Base-by-base conservation (phyloP, 2,888 invertebrate genomes). In the Aphrophora alni region DNA sequence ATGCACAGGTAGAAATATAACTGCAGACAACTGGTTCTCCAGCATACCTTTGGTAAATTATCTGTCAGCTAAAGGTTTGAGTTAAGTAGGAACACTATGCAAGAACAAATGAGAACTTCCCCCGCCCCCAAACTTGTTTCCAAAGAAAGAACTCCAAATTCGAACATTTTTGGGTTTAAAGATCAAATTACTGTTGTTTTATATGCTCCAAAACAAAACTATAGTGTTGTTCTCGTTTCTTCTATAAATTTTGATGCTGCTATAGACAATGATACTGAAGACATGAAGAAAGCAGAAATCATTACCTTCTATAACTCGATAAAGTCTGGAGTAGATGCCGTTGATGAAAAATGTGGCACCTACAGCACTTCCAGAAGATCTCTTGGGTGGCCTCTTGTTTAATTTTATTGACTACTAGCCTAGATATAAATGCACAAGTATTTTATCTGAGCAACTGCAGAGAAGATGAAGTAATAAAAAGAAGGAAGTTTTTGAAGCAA, bases 261-360 rank as follows among this genome's bases (percentile, higher is more conserved):
- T 27, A 78, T 78, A n/a, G 78, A 78, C 27, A n/a, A 17, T 38
- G 74, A 10, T 8, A 75, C 27, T 69, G 75, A 72, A 68, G 33
- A 75, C 44, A 33, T 26, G 26, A 59, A 14, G 0, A 70, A 80
- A 80, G 27, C 80, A 68, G 44, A 33, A 33, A 33, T 33, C 33
- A 33, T 33, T 5, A 75, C 38, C 7, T 80, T 27, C 27, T 80
- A 80, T 38, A 80, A 80, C 28, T 21, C n/a, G 14, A 80, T 69
- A 27, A 80, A 80, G 44, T 75, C 80, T 51, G 77, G 77, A 21
- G 80, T 80, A 24, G 75, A 80, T 21, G 75, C 75, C 24, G 24
- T 80, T 33, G 80, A 80, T 38, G 75, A 75, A 75, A 80, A 80
- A 75, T 80, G 80, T 38, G 75, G 75, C 25, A 75, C 80, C 12